A percentile compares a stretch with the other conserved stretches of the same genome.
These are phyloP conservation scores for Bolborhynchus lineola DNA, from an alignment of 2,113 vertebrate species.

Conservation along the genomic window DNA sequence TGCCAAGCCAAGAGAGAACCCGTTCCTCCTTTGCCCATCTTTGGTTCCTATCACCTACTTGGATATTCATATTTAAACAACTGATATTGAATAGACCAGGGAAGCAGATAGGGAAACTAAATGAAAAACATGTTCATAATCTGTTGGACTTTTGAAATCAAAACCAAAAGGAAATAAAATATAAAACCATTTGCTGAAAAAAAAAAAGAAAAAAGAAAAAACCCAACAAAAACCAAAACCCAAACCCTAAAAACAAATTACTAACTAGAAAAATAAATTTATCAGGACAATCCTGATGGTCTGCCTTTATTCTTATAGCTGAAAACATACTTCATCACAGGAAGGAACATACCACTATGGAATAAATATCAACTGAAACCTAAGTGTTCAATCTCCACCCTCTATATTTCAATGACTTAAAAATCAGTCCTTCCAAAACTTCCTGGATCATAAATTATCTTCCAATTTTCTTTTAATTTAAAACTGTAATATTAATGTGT, in stretches of 20 bases:
- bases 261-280: neutral
- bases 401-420: neutral
- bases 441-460: neutral
- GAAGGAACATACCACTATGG: neutral
- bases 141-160: neutral
- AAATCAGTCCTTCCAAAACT: neutral
- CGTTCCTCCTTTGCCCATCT: neutral
- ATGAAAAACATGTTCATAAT: neutral
- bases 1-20: neutral
- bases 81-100: neutral
- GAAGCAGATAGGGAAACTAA: neutral
- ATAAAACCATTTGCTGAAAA: neutral
- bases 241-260: neutral
- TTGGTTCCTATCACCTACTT: neutral
- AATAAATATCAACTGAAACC: neutral
- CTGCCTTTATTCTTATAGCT: neutral
- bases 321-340: neutral
- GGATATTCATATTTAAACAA: neutral
- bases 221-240: too few species aligned
- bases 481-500: neutral
- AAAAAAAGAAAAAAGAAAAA: neutral
- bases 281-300: neutral
- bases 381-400: neutral
- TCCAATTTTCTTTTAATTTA: neutral
- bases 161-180: neutral